Percentiles rank a stretch among this genome's conserved stretches.
These are phyloP conservation scores for Paramormyrops hopkinsi DNA, from an alignment of 2,797 vertebrate genomes.

Conservation along the genomic window DNA sequence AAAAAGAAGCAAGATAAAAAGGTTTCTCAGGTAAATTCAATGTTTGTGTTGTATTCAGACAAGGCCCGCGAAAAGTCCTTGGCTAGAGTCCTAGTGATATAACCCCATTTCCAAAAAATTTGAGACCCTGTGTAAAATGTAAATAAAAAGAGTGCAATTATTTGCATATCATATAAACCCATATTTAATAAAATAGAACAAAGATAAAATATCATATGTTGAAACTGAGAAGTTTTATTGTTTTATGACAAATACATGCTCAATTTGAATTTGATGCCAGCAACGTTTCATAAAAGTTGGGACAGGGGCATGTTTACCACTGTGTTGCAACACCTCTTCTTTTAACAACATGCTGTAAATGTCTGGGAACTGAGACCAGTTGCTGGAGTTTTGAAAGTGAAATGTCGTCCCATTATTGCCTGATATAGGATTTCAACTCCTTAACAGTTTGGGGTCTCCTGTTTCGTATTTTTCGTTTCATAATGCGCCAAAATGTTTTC, in stretches of 20 bases:
- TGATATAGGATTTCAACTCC: neutral
- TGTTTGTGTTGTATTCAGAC: neutral
- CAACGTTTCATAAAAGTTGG: neutral
- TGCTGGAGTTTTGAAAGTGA: neutral
- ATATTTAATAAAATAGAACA: neutral
- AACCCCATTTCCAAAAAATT: neutral
- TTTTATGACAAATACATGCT: neutral
- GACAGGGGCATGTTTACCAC: neutral
- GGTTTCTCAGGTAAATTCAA: neutral
- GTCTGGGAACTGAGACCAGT: neutral
- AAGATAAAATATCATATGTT: neutral
- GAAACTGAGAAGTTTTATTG: neutral
- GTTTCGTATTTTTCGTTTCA: neutral
- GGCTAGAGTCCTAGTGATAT: neutral
- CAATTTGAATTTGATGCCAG: neutral
- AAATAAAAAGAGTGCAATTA: neutral
- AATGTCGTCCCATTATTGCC: neutral
- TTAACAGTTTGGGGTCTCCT: neutral
- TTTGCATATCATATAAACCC: neutral
- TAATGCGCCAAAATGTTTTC: neutral
- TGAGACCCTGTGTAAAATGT: neutral
- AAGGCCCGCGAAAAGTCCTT: neutral
- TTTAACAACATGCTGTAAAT: neutral
- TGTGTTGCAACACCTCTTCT: neutral
- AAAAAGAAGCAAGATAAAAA: neutral